Percentiles rank a stretch among this genome's conserved stretches.
Evolutionary conservation across 92 coral and sea anemone genomes (phyloP).

Genomic region (Meandrina meandrites): DNA sequence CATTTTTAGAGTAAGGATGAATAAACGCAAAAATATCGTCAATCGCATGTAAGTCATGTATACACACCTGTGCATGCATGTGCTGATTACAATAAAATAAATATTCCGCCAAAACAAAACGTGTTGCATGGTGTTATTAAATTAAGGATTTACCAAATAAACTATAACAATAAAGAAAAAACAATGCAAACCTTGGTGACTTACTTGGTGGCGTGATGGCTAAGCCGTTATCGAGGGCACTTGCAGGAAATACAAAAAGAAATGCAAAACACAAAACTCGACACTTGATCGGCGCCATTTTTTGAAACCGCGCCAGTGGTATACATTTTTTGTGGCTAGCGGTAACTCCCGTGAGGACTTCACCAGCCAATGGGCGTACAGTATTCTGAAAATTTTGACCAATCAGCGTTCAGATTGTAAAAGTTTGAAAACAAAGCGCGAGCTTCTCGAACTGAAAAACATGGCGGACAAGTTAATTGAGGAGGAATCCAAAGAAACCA

Average conservation of each 20-base stretch:
- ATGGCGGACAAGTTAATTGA: conserved; percentile 68
- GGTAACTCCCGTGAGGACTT: background rate
- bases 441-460: conserved; percentile 49
- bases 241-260: background rate
- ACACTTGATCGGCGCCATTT: conserved; percentile 7
- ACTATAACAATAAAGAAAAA: background rate
- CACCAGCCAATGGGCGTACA: conserved; percentile 43
- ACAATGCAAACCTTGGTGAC: background rate
- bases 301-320: background rate
- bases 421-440: conserved; percentile 36
- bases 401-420: conserved; percentile 38
- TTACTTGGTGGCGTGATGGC: conserved; percentile 79
- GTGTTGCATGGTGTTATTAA: background rate
- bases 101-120: background rate
- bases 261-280: background rate
- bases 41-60: background rate
- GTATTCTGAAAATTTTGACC: conserved; percentile 21
- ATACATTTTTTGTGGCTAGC: background rate
- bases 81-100: too few relatives aligned
- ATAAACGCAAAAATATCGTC: background rate
- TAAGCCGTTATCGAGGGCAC: conserved; percentile 63
- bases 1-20: too few relatives aligned
- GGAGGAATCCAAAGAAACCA: background rate
- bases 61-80: too few relatives aligned
- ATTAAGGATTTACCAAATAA: background rate